Base-by-base conservation (phyloP, 1,140 invertebrate genomes). In the Drosophila persimilis region DNA sequence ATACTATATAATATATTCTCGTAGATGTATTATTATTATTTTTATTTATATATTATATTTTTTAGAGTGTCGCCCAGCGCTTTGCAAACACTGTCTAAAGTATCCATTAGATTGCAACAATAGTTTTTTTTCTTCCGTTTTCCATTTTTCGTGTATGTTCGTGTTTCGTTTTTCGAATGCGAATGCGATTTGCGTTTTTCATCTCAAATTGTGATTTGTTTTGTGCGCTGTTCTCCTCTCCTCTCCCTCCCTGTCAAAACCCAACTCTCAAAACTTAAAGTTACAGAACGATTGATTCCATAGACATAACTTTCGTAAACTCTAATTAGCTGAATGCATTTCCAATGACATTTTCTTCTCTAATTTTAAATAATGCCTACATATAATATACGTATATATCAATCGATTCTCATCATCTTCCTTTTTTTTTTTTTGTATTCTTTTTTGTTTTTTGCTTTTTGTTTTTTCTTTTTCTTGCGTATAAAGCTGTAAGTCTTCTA, bases 401-500 rank as follows among this genome's bases (percentile, higher is more conserved):
- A 60, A 77, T 84, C 79, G 69, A 84, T 81, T 84, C 77, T 62
- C 69, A 71, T 86, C 72, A 57, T 11, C 22, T 15, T 43, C 54
- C n/a, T 59, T 3, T 31, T 7, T 51, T 45, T 59, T 13, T 1
- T 54, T 50, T 29, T 47, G 24, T 17, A 41, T 66, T 41, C n/a
- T 39, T 22, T 41, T 45, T 71, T 48, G 31, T 53, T 45, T 51
- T 59, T 13, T 1, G 44, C 50, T 22, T 47, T 24, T 22, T 46
- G 59, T 41, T 24, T 39, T 22, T 41, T 51, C 62, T 54, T 45
- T 53, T 45, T 73, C 71, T 80, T 86, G 83, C 83, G 78, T 88
- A 83, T 88, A 88, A 88, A 88, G 83, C 83, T 88, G 83, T 88
- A 88, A 88, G 83, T 88, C 83, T 88, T 88, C 83, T 88, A 88